Base-by-base conservation (phyloP, 2,113 vertebrate species). In the Anhinga rufa region DNA sequence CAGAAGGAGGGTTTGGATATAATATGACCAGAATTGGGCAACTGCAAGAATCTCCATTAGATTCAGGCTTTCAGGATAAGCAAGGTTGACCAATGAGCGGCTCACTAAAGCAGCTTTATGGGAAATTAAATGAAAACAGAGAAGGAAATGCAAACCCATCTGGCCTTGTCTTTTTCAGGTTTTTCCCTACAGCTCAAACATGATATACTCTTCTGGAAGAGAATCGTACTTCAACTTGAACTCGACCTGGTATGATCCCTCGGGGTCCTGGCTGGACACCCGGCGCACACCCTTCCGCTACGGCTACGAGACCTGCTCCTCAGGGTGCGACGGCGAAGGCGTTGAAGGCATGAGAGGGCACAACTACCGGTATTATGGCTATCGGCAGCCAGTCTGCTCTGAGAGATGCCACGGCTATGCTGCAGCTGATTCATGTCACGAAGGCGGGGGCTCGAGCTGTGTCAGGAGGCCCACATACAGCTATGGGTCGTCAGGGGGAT, bases 201-300 rank as follows among this genome's bases (percentile, higher is more conserved):
- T 96, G 97, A 96, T 85, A 6, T 96, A 75, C 60, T 97, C 97
- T 29, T 97, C 97, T 0, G 97, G 97, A n/a, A 94, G 95, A 55
- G 96, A 97, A 38, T 96, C 95, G 0, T 97, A 21, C 95, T 97
- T 96, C 95, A 97, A 96, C 95, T 40, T 93, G 34, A 97, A 97
- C 57, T 97, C 97, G 14, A 95, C 96, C 5, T 97, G 96, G 96
- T 97, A 97, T 2, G 96, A 96, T 2, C 97, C 97, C 1, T 12
- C 96, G 0, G 97, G 97, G 0, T 97, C 96, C 4, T 97, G 97
- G 97, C 52, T 97, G 88, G 97, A 97, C 72, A 97, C 95, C 0
- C 88, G 92, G 10, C 92, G 96, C 36, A 97, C 96, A 0, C 97
- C 97, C 0, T 96, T 97, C 86, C 69, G 89, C 79, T 97, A 97